Evolutionary conservation across 2,797 vertebrate genomes (phyloP).

Genomic region (Adelosebastes latens): DNA sequence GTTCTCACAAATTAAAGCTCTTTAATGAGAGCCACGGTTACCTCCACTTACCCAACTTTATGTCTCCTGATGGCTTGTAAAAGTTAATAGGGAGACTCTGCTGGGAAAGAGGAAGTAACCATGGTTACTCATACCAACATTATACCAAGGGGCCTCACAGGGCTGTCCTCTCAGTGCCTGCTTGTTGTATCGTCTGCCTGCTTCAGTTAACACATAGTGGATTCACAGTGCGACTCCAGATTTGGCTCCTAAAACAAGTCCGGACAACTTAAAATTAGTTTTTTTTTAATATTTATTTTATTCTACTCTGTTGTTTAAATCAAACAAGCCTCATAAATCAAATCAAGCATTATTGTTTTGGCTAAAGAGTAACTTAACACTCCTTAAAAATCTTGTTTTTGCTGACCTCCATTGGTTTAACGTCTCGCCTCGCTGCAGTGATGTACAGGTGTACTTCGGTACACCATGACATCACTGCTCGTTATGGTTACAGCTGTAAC

Average conservation of each 20-base stretch:
- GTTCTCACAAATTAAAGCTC: slow-evolving; percentile 65
- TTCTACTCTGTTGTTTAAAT: not conserved
- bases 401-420: not conserved
- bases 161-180: slow-evolving; percentile 81
- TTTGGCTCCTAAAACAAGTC: not conserved
- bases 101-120: slow-evolving; percentile 50
- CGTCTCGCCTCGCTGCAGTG: not conserved
- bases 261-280: not conserved
- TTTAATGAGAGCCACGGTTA: slow-evolving; percentile 51
- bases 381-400: not conserved
- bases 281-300: not conserved
- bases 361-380: not conserved
- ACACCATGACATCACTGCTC: not conserved
- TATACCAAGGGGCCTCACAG: slow-evolving; percentile 75
- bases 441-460: not conserved
- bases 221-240: slow-evolving; percentile 65
- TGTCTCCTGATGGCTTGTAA: slow-evolving; percentile 17
- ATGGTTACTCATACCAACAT: slow-evolving; percentile 48
- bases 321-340: not conserved
- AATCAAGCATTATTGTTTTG: not conserved
- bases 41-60: not conserved
- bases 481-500: not conserved
- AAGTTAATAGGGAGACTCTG: slow-evolving; percentile 12
- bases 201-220: slow-evolving; percentile 62
- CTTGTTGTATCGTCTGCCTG: slow-evolving; percentile 64